Base-by-base conservation (phyloP, 2,113 vertebrate genomes). In the Tretioscincus oriximinensis region DNA sequence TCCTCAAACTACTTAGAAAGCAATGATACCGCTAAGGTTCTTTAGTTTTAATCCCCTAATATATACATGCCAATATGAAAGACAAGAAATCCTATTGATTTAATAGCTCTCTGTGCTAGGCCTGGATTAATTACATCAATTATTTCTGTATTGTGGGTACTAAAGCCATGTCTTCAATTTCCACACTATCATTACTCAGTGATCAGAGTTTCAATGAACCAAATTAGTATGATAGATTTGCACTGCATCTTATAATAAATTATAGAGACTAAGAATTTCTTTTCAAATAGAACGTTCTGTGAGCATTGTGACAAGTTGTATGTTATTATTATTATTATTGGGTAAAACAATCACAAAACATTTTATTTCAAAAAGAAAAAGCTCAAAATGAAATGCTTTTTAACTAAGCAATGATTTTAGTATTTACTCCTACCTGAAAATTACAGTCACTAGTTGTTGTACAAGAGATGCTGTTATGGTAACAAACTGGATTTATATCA, bases 81-180 rank as follows among this genome's bases (percentile, higher is more conserved):
- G 77, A 20, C 29, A 78, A 60, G 28, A 85, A 87, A 83, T 70
- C 26, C 9, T 88, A 84, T 61, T 60, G 68, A 82, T 87, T 84
- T 81, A 58, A 20, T 29, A 81, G 35, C 2, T 78, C 65, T 77
- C 58, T 16, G 58, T 5, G 54, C 2, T 78, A 41, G 35, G 64
- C 18, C 10, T 85, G 73, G 89, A 89, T 81, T 87, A 87, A 86
- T 82, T 77, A 65, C 9, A 88, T 77, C 68, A 86, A 72, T 86
- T 81, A 82, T 80, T 21, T 85, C 24, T 82, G 41, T 45, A 77
- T 18, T 86, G 88, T 51, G 76, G 20, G 16, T 81, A 73, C 77
- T 78, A 75, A 87, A 89, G 78, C 70, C 29, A 85, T 85, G 72
- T 75, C 47, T 69, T 90, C 29, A 76, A 60, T 79, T 84, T 29